A percentile compares a stretch with the other conserved stretches of the same genome.
phyloP scores from a whole-genome alignment of 2,888 invertebrate species.

The Troides helena region DNA sequence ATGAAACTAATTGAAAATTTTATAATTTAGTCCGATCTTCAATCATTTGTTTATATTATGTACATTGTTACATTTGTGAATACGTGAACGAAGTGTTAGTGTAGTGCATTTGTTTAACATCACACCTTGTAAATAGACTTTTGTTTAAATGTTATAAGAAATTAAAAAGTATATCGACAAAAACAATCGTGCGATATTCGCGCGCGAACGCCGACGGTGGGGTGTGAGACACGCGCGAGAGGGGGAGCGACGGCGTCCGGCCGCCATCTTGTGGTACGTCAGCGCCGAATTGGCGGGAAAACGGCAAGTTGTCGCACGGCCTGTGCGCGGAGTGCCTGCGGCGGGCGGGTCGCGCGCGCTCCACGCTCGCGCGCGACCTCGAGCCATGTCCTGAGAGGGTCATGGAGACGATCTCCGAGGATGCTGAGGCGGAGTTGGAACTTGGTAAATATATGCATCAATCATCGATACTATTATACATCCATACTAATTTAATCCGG shows the following conservation, averaged over 20 bases:
- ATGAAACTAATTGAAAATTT: no score
- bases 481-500: no score
- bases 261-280: constrained; percentile 16
- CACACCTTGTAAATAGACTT: no score
- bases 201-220: neutral
- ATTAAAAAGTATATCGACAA: no score
- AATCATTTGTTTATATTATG: no score
- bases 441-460: constrained; percentile 74
- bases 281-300: constrained; percentile 24
- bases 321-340: constrained; percentile 64
- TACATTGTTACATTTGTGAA: no score
- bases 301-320: constrained; percentile 53
- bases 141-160: no score
- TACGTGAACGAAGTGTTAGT: no score
- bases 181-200: neutral
- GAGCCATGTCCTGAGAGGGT: constrained; percentile 66
- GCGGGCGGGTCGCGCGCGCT: constrained; percentile 62
- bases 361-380: constrained; percentile 61
- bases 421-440: constrained; percentile 84
- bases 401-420: constrained; percentile 86
- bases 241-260: constrained; percentile 7
- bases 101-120: no score
- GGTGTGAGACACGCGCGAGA: neutral
- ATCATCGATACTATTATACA: no score
- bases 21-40: no score